A percentile compares a stretch with the other conserved stretches of the same genome.
These are phyloP conservation scores for Diachrysia chrysitis DNA, from an alignment of 2,888 invertebrate genomes.

Conservation along the genomic window DNA sequence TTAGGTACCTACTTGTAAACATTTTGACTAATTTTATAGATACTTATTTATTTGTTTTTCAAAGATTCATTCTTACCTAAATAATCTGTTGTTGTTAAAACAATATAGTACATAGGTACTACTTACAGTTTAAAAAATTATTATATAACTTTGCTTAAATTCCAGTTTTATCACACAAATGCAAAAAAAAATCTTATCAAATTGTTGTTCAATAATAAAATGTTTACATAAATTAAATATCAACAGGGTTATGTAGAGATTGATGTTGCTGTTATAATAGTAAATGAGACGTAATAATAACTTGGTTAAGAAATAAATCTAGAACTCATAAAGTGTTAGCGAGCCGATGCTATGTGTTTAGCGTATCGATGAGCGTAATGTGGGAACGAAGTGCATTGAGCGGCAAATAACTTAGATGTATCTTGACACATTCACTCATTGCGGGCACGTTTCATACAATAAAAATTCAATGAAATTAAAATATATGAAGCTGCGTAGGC, in stretches of 20 bases:
- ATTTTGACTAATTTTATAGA: too few species aligned
- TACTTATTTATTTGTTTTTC: too few species aligned
- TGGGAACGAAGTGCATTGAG: constrained; percentile 31
- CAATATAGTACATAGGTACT: too few species aligned
- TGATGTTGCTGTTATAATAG: background rate
- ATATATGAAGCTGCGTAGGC: constrained; percentile 58
- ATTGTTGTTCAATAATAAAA: background rate
- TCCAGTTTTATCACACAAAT: too few species aligned
- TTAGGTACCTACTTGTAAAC: too few species aligned
- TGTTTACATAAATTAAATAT: background rate
- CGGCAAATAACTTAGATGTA: constrained; percentile 53
- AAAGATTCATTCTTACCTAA: too few species aligned
- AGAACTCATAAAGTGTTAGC: constrained; percentile 14
- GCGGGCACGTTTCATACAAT: constrained; percentile 66
- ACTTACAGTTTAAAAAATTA: too few species aligned
- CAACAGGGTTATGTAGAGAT: constrained; percentile 8
- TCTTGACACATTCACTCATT: constrained; percentile 55
- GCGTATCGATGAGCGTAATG: constrained; percentile 41
- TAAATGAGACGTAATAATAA: background rate
- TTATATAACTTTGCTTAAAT: too few species aligned
- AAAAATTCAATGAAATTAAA: constrained; percentile 72
- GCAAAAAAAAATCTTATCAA: too few species aligned
- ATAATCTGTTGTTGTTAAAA: too few species aligned
- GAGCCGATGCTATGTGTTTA: constrained; percentile 34
- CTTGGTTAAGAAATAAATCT: constrained; percentile 50